A percentile compares a stretch with the other conserved stretches of the same genome.
phyloP scores from a whole-genome alignment of 1,140 invertebrate genomes.

The Agrilus planipennis region DNA sequence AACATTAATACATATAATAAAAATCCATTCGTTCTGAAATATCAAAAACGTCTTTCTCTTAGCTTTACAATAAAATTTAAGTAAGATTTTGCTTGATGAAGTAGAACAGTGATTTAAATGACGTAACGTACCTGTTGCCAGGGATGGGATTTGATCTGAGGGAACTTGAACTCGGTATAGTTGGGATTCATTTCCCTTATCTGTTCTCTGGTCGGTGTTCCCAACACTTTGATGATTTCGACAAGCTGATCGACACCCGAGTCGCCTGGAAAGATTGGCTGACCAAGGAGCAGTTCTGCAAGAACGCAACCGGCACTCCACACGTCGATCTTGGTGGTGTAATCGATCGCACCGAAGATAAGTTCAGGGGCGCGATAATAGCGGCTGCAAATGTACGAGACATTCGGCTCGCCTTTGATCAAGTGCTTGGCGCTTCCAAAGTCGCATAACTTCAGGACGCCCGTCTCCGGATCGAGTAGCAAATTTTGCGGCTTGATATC shows the following conservation, averaged over 20 bases:
- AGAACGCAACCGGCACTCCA: slow-evolving; percentile 99
- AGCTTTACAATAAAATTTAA: no score
- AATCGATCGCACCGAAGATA: slow-evolving; percentile 99
- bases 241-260: slow-evolving; percentile 98
- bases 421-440: slow-evolving; percentile 99
- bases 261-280: slow-evolving; percentile 98
- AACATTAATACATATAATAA: no score
- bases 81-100: no score
- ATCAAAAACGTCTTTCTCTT: no score
- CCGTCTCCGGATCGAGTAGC: slow-evolving; percentile 91
- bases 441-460: slow-evolving; percentile 96
- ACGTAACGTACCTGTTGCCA: slow-evolving; percentile 86
- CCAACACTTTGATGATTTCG: slow-evolving; percentile 99
- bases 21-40: no score
- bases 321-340: slow-evolving; percentile 98
- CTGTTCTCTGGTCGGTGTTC: slow-evolving; percentile 97
- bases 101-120: not conserved
- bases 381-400: slow-evolving; percentile 99
- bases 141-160: slow-evolving; percentile 98
- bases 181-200: slow-evolving; percentile 99
- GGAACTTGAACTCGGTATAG: slow-evolving; percentile 99
- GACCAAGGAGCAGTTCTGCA: slow-evolving; percentile 91
- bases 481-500: slow-evolving; percentile 99
- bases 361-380: slow-evolving; percentile 88
- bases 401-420: slow-evolving; percentile 96